phyloP scores from a whole-genome alignment of 92 coral and sea anemone genomes.

The Actinostola sp. region DNA sequence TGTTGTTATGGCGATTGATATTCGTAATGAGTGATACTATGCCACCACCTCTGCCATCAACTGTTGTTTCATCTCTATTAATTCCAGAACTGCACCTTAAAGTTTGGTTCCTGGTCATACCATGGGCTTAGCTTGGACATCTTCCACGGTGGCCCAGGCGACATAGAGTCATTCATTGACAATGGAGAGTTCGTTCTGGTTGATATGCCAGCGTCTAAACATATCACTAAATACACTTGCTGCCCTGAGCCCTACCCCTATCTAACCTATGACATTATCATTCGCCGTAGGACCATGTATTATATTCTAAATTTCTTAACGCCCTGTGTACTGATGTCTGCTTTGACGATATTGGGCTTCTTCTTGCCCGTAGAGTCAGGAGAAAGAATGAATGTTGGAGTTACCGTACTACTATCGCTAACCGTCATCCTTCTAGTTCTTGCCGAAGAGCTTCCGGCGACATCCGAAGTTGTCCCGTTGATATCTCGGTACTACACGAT shows the following conservation, averaged over 20 bases:
- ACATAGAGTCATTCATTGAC: slow-evolving; percentile 73
- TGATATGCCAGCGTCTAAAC: slow-evolving; percentile 76
- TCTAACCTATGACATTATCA: slow-evolving; percentile 71
- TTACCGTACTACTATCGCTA: slow-evolving; percentile 77
- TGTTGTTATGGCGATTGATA: too few species aligned
- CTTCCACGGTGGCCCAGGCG: slow-evolving; percentile 82
- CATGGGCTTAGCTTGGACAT: slow-evolving; percentile 79
- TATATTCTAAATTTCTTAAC: slow-evolving; percentile 84
- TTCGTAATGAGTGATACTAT: too few species aligned
- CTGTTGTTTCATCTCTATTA: not conserved
- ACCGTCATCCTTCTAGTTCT: slow-evolving; percentile 80
- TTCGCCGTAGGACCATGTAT: slow-evolving; percentile 87
- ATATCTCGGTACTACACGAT: slow-evolving; percentile 90
- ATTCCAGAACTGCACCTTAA: slow-evolving; percentile 77
- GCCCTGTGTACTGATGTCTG: slow-evolving; percentile 88
- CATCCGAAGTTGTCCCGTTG: slow-evolving; percentile 90
- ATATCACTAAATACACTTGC: slow-evolving; percentile 75
- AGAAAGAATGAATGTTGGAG: slow-evolving; percentile 92
- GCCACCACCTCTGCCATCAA: too few species aligned
- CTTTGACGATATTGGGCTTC: slow-evolving; percentile 80
- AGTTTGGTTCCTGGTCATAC: slow-evolving; percentile 94
- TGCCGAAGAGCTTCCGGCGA: slow-evolving; percentile 91
- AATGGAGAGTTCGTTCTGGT: slow-evolving; percentile 85
- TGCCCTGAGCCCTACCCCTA: slow-evolving; percentile 88
- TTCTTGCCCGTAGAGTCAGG: slow-evolving; percentile 91